Evolutionary conservation across 2,797 vertebrate species (phyloP).

Genomic region (Syngnathus rostellatus): DNA sequence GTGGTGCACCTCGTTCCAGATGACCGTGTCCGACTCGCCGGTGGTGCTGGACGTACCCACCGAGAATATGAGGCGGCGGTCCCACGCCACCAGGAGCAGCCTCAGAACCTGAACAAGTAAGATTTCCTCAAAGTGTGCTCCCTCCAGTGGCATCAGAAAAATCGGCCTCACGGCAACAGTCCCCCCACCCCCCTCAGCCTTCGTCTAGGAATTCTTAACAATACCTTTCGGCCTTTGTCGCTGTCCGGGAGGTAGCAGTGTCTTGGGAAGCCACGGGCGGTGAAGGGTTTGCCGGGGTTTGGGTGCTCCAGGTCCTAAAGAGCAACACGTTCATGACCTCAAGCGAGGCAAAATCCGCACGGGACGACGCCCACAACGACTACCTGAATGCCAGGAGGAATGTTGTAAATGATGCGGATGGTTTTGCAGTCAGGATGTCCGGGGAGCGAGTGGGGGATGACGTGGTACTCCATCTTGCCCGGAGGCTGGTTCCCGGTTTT

Average conservation of each 20-base stretch:
- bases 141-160: too few species aligned
- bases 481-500: slow-evolving; percentile 96
- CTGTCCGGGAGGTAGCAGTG: slow-evolving; percentile 95
- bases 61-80: slow-evolving; percentile 87
- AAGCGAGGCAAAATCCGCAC: background rate
- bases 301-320: slow-evolving; percentile 85
- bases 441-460: slow-evolving; percentile 90
- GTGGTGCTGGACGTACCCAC: slow-evolving; percentile 94
- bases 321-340: too few species aligned
- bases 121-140: background rate
- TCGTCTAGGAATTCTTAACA: slow-evolving; percentile 13
- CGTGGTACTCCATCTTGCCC: slow-evolving; percentile 96
- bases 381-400: slow-evolving; percentile 94
- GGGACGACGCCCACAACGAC: too few species aligned
- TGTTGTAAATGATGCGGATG: slow-evolving; percentile 95
- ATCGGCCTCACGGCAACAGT: too few species aligned
- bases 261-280: slow-evolving; percentile 88
- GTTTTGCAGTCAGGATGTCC: slow-evolving; percentile 93
- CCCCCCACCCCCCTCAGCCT: background rate
- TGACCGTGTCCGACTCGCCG: slow-evolving; percentile 89
- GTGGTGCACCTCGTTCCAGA: slow-evolving; percentile 97
- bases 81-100: slow-evolving; percentile 89
- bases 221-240: slow-evolving; percentile 89
- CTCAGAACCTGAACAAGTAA: slow-evolving; percentile 74
- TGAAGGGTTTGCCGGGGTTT: slow-evolving; percentile 90